Base-by-base conservation (phyloP, 2,797 vertebrate genomes). In the Brachyalestes nurse region DNA sequence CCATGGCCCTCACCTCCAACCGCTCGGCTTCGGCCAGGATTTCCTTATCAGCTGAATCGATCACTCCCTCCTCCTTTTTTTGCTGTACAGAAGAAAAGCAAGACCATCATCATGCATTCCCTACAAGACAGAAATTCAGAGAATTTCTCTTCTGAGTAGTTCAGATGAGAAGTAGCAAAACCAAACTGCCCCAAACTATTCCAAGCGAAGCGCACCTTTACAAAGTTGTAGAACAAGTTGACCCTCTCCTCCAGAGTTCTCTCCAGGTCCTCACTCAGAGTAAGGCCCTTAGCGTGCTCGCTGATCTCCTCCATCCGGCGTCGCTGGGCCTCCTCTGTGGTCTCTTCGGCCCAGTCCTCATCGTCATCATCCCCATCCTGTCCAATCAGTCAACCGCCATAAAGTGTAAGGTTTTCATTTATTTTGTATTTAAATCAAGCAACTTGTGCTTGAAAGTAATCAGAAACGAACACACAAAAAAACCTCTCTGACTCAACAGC, bases 271-370 rank as follows among this genome's bases (percentile, higher is more conserved):
- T 99, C 97, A 49, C 96, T 98, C 78, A 99, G 96, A 0, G 98
- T 99, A 53, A 99, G 95, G 87, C 96, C 96, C 93, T 99, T 99
- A 4, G 98, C 98, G 12, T 97, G 98, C 85, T 98, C 96, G 42
- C 98, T 99, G 88, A 99, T 99, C 93, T 99, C 98, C 91, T 99
- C 97, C 98, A 99, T 99, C 82, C 98, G 92, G 34, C 98, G 95
- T 75, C 97, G 92, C 88, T 99, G 97, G 1, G 98, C 98, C 92
- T 99, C 98, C 89, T 97, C 96, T 0, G 98, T 98, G 1, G 98
- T 99, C 88, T 99, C 98, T 89, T 99, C 98, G 1, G 97, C 97
- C 98, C 98, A 99, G 84, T 99, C 98, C 55, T 98, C 98, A 45
- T 99, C 98, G 0, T 99, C 97, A 0, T 97, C 97, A 6, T 98